Conservation (phyloP, 2,113 vertebrate species). For the Clarias magur region DNA sequence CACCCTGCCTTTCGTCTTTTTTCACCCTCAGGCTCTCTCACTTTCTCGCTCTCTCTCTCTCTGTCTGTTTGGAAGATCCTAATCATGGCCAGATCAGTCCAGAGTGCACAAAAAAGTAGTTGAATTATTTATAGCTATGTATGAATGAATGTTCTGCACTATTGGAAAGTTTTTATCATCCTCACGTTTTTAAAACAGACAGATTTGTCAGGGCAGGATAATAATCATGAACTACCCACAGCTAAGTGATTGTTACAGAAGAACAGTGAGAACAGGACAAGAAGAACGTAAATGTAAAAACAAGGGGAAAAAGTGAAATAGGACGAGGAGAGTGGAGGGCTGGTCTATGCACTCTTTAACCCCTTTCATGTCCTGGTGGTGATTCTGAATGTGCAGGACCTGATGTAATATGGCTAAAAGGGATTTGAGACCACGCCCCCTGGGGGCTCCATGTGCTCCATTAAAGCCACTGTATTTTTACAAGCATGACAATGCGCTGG, state of each 20-base stretch:
- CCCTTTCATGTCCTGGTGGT: slow-evolving; percentile 53
- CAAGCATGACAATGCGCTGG: slow-evolving; percentile 58
- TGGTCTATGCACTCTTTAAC: slow-evolving; percentile 61
- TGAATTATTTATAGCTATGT: slow-evolving; percentile 81
- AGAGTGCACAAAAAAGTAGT: slow-evolving; percentile 86
- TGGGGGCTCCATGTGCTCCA: slow-evolving; percentile 64
- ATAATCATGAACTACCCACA: slow-evolving; percentile 58
- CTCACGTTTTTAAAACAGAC: slow-evolving; percentile 55
- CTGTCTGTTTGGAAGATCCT: slow-evolving; percentile 56
- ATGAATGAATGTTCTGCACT: slow-evolving; percentile 81
- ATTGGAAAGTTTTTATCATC: slow-evolving; percentile 60
- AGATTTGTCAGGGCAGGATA: slow-evolving; percentile 49
- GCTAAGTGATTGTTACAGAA: slow-evolving; percentile 38
- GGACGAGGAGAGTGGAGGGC: slow-evolving; percentile 28
- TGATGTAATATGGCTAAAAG: slow-evolving; percentile 77
- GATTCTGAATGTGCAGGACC: slow-evolving; percentile 61
- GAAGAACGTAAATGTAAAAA: not conserved
- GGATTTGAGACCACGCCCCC: slow-evolving; percentile 69
- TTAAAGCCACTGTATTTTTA: slow-evolving; percentile 68
- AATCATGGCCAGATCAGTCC: slow-evolving; percentile 88
- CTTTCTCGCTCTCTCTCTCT: slow-evolving; percentile 48
- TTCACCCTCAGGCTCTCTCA: slow-evolving; percentile 71
- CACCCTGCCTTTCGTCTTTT: slow-evolving; percentile 76
- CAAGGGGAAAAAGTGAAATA: not conserved
- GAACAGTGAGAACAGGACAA: not conserved